Evolutionary conservation across 35 echinoderm and acorn worm species (phyloP).

Genomic region (Ptychodera flava): DNA sequence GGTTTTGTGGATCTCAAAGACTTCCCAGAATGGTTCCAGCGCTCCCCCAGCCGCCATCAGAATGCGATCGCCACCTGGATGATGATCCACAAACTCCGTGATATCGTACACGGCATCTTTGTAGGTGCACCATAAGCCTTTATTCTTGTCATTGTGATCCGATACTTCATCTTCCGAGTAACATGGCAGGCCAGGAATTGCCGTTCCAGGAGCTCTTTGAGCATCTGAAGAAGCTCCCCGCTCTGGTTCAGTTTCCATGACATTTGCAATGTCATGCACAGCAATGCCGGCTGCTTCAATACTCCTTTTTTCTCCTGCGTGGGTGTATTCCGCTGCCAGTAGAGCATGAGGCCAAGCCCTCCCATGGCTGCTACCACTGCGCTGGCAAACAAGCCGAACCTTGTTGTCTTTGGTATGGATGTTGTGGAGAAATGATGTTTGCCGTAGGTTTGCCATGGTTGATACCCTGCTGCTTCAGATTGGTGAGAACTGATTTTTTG

Average conservation of each 20-base stretch:
- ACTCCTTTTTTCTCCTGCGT: neutral
- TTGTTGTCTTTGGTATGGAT: neutral
- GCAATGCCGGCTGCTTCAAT: neutral
- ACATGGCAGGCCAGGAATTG: constrained; percentile 4
- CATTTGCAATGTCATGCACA: neutral
- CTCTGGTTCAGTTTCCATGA: neutral
- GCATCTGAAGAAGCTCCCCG: neutral
- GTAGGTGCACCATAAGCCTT: constrained; percentile 26
- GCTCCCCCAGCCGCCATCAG: constrained; percentile 17
- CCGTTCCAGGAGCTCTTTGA: neutral
- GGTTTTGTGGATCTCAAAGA: constrained; percentile 23
- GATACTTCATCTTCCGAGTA: constrained; percentile 17
- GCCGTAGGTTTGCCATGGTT: neutral
- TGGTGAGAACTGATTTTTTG: too few relatives aligned
- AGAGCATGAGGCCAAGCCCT: neutral
- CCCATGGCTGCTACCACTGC: neutral
- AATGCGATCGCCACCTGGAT: constrained; percentile 28
- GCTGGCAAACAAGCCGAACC: neutral
- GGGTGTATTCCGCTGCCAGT: neutral
- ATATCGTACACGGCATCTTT: constrained; percentile 36
- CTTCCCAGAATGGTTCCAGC: constrained; percentile 19
- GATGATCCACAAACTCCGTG: constrained; percentile 8
- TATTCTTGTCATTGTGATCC: constrained; percentile 7
- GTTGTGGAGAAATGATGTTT: neutral
- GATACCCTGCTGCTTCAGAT: too few relatives aligned